These are phyloP conservation scores for Pyrrhosoma nymphula DNA, from an alignment of 2,888 invertebrate genomes.

Conservation along the genomic window DNA sequence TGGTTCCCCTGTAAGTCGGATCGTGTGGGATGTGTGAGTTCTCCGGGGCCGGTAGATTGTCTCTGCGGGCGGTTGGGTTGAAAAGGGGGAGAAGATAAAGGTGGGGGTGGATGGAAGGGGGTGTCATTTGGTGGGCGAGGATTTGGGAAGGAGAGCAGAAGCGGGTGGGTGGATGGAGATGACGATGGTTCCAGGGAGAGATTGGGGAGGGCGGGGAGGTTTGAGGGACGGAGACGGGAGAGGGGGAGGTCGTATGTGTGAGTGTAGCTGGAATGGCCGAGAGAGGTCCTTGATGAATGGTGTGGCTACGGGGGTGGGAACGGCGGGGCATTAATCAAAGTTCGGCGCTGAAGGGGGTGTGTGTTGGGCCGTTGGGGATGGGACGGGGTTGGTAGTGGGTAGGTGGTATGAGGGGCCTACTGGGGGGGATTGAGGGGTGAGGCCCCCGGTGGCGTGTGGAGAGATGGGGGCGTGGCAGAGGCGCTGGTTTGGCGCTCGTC, in stretches of 20 bases:
- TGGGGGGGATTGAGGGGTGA: background rate
- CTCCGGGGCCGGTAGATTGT: constrained; percentile 30
- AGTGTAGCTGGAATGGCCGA: constrained; percentile 51
- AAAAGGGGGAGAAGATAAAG: background rate
- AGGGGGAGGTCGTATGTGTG: background rate
- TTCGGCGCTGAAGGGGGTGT: constrained; percentile 51
- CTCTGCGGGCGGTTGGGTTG: background rate
- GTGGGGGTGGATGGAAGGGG: background rate
- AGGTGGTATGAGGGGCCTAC: background rate
- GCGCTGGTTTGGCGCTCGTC: constrained; percentile 40
- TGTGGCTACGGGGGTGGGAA: background rate
- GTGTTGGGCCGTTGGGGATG: background rate
- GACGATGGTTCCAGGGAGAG: background rate
- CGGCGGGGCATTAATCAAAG: constrained; percentile 57
- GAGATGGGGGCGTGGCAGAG: constrained; percentile 49
- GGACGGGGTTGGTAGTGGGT: background rate
- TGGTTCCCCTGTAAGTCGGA: constrained; percentile 52
- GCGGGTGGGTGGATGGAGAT: background rate
- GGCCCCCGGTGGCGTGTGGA: background rate
- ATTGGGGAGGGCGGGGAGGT: background rate
- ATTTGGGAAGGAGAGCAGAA: background rate
- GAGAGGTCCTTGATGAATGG: constrained; percentile 62
- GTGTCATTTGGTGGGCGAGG: background rate
- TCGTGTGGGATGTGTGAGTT: constrained; percentile 55
- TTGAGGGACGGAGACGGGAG: background rate